These are phyloP conservation scores for Otocyon megalotis DNA, from an alignment of 2,113 vertebrate genomes.

Conservation along the genomic window DNA sequence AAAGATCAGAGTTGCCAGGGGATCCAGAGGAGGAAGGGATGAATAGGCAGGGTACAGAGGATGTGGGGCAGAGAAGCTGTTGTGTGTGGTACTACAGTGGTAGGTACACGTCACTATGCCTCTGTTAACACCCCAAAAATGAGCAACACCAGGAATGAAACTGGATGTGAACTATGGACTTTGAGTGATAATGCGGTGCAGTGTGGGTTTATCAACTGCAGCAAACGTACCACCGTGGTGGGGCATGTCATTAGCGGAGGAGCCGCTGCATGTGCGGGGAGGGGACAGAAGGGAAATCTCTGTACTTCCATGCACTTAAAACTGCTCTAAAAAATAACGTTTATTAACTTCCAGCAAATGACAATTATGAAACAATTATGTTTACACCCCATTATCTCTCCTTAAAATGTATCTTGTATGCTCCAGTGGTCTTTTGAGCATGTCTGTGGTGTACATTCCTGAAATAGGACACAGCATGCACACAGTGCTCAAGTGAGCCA, in stretches of 20 bases:
- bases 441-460: background rate
- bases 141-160: background rate
- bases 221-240: background rate
- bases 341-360: background rate
- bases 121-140: background rate
- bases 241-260: background rate
- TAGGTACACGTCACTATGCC: background rate
- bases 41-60: background rate
- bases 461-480: background rate
- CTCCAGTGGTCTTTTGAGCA: background rate
- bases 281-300: background rate
- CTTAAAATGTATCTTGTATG: background rate
- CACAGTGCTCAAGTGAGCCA: background rate
- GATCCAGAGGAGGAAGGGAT: background rate
- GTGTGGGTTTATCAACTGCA: background rate
- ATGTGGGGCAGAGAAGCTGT: background rate
- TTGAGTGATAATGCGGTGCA: background rate
- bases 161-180: background rate
- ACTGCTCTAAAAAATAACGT: conserved; percentile 38
- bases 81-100: background rate
- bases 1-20: background rate
- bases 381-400: background rate
- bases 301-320: conserved; percentile 32
- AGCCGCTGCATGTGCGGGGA: background rate
- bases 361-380: background rate